These are phyloP conservation scores for Carassius carassius DNA, from an alignment of 2,113 vertebrate genomes.

Conservation along the genomic window DNA sequence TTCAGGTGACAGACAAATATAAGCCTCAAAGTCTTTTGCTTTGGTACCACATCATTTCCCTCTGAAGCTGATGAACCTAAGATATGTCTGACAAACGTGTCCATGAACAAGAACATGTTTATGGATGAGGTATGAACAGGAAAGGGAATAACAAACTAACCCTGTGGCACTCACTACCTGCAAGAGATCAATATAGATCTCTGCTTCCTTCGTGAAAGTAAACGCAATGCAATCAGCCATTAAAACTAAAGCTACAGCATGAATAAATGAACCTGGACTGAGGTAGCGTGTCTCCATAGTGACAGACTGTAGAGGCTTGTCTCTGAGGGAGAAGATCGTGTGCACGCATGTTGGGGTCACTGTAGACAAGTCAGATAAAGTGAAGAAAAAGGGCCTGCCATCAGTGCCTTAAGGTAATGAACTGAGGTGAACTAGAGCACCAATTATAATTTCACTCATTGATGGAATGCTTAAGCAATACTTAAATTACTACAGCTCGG, in stretches of 20 bases:
- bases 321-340: slow-evolving; percentile 11
- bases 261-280: slow-evolving; percentile 12
- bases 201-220: background rate
- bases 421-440: background rate
- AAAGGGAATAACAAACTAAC: background rate
- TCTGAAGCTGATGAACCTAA: background rate
- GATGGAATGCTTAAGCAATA: background rate
- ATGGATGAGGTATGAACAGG: background rate
- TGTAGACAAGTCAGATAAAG: slow-evolving; percentile 2
- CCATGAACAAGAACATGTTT: background rate
- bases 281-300: slow-evolving; percentile 43
- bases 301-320: slow-evolving; percentile 34
- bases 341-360: background rate
- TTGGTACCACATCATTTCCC: slow-evolving; percentile 17
- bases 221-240: slow-evolving; percentile 28
- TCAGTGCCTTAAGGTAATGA: background rate
- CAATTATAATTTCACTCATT: background rate
- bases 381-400: background rate
- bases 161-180: background rate
- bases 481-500: background rate
- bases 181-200: background rate
- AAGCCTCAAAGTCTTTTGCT: slow-evolving; percentile 9
- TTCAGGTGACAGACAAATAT: slow-evolving; percentile 6
- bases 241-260: slow-evolving; percentile 9
- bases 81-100: slow-evolving; percentile 9